Base-by-base conservation (phyloP, 2,113 vertebrate genomes). In the Xenopus tropicalis region DNA sequence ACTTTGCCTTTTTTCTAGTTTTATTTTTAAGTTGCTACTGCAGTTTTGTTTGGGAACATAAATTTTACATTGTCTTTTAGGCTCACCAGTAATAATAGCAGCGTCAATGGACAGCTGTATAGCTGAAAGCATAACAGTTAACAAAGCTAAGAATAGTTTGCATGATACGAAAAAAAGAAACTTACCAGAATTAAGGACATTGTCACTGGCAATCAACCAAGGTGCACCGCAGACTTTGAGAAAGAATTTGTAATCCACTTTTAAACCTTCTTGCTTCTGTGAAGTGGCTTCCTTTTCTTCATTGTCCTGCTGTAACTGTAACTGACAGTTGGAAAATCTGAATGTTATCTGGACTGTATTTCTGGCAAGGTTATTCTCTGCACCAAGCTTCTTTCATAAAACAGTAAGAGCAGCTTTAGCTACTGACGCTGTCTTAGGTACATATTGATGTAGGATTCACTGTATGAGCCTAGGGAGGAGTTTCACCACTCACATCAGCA, bases 391-490 rank as follows among this genome's bases (percentile, higher is more conserved):
- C 22, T 25, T 25, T 29, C 66, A 43, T 23, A 19, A 37, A 69
- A 69, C 58, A 24, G 66, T 37, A 69, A 44, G 46, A 69, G 73
- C 73, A 56, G 66, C 63, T 57, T 24, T 43, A 56, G 72, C 44
- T 17, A 44, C 43, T n/a, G 48, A 44, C n/a, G 66, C 66, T 62
- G 57, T 24, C 58, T 74, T 12, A 52, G 46, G 71, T 25, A 51
- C 44, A 61, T 68, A 68, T 68, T 61, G 72, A 68, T 68, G 66
- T 52, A 62, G 46, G 66, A 76, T 63, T 69, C 66, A 19, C 44
- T 69, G 73, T 46, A 56, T 63, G 43, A 74, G 56, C 65, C 37
- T 62, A 44, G 66, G 73, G 73, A 76, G 73, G 73, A 76, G 73
- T 69, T 76, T 9, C 9, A 62, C 20, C 43, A 16, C 44, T 76